Evolutionary conservation across 2,113 vertebrate species (phyloP), one percentile per base, ranked within the genome.

Genomic region (Thermophis baileyi): DNA sequence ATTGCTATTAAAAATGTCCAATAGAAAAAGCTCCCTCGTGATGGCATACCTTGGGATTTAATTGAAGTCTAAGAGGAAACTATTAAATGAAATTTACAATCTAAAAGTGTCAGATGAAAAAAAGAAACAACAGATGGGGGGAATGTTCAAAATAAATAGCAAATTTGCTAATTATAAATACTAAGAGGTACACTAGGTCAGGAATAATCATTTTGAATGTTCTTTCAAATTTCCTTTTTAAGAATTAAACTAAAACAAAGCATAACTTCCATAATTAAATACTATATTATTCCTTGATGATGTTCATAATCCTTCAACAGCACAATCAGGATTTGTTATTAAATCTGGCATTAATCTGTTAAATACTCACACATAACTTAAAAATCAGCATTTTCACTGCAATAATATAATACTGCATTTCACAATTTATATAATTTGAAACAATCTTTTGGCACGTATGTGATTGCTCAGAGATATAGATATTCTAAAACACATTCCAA

Each of bases 261-360:
- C 51, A 20, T 14, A 30, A 53, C 50, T 53, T 89, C 40, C 54
- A 40, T 35, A 89, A 55, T 55, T 89, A 89, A 89, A 89, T 89
- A 53, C 8, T 89, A 54, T 30, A 89, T 89, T 89, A 55, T 11
- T 54, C 14, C 22, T 89, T 55, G 20, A 9, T 25, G 20, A 54
- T 55, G 6, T 54, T n/a, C 40, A 40, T 51, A 85, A 2, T 0
- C 0, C 0, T 0, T 1, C 35, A 53, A 81, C 35, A 18, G 87
- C 88, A 4, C 1, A 91, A 85, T 25, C 1, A 85, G 86, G 8
- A n/a, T 87, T 53, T 97, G 87, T 96, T 94, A 96, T 74, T 53
- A 57, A 93, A 96, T 35, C 91, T 96, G 85, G 60, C 93, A 95
- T 96, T 95, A 94, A 93, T 91, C 81, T 93, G 94, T 90, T 93